A percentile compares a stretch with the other conserved stretches of the same genome.
phyloP scores from a whole-genome alignment of 2,888 invertebrate genomes.

The Zele albiditarsus region DNA sequence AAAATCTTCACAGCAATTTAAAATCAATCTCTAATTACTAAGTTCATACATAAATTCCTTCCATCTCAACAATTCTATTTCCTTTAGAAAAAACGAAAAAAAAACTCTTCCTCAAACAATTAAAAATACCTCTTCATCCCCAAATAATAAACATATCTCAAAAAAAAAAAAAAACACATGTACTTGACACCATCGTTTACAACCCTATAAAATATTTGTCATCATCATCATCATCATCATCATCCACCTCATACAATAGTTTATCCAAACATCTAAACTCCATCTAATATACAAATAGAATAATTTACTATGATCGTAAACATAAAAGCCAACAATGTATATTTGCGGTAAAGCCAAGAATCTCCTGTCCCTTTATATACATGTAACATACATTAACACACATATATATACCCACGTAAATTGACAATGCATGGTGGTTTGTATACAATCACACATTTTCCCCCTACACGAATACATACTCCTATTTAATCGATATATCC shows the following conservation, averaged over 20 bases:
- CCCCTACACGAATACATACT: background rate
- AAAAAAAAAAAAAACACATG: too few species aligned
- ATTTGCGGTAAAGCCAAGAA: background rate
- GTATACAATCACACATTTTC: background rate
- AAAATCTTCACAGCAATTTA: too few species aligned
- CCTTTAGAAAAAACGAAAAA: too few species aligned
- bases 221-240: background rate
- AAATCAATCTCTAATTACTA: too few species aligned
- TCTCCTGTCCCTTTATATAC: background rate
- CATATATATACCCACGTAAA: background rate
- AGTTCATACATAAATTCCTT: too few species aligned
- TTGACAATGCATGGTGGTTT: background rate
- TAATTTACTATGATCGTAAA: background rate
- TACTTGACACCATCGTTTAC: too few species aligned
- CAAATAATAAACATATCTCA: background rate
- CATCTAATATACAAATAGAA: background rate
- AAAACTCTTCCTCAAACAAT: too few species aligned
- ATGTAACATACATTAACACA: background rate
- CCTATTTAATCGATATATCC: background rate
- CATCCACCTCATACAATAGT: background rate
- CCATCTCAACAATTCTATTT: too few species aligned
- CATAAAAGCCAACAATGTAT: background rate
- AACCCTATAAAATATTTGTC: background rate
- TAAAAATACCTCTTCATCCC: background rate
- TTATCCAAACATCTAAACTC: background rate